phyloP scores from a whole-genome alignment of 1,140 invertebrate species.

The Drosophila pallidifrons region DNA sequence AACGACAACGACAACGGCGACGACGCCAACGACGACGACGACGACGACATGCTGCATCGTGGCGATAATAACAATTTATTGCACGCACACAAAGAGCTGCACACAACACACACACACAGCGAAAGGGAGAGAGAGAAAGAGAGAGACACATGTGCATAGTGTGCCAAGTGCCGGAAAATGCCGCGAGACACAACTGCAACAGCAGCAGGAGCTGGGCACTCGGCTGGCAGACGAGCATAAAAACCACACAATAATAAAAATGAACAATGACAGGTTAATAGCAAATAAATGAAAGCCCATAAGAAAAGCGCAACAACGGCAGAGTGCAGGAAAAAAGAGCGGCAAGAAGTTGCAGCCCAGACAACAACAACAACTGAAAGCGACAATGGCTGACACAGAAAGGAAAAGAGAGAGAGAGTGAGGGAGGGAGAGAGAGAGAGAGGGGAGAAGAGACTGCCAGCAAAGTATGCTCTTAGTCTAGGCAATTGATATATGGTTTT shows the following conservation, averaged over 20 bases:
- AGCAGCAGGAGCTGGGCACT: slow-evolving; percentile 17
- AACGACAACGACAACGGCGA: slow-evolving; percentile 23
- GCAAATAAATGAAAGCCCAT: slow-evolving; percentile 85
- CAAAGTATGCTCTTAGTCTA: slow-evolving; percentile 57
- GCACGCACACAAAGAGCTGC: slow-evolving; percentile 60
- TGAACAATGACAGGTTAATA: slow-evolving; percentile 85
- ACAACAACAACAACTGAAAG: slow-evolving; percentile 39
- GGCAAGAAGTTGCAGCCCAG: slow-evolving; percentile 23
- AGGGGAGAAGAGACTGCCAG: not conserved
- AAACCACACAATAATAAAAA: slow-evolving; percentile 84
- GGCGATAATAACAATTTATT: slow-evolving; percentile 85
- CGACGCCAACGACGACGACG: slow-evolving; percentile 41
- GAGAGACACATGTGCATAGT: slow-evolving; percentile 50
- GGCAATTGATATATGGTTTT: slow-evolving; percentile 84
- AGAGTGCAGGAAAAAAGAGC: slow-evolving; percentile 2
- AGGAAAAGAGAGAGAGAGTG: not conserved
- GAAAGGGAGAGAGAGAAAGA: no score
- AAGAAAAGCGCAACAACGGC: slow-evolving; percentile 65
- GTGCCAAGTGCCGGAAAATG: slow-evolving; percentile 72
- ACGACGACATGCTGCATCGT: slow-evolving; percentile 78
- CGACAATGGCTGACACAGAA: slow-evolving; percentile 32
- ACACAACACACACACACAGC: slow-evolving; percentile 31
- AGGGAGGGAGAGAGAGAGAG: not conserved
- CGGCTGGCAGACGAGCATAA: slow-evolving; percentile 59
- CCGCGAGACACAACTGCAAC: slow-evolving; percentile 74